Conservation (phyloP, 1,140 invertebrate species). For the Spodoptera frugiperda region DNA sequence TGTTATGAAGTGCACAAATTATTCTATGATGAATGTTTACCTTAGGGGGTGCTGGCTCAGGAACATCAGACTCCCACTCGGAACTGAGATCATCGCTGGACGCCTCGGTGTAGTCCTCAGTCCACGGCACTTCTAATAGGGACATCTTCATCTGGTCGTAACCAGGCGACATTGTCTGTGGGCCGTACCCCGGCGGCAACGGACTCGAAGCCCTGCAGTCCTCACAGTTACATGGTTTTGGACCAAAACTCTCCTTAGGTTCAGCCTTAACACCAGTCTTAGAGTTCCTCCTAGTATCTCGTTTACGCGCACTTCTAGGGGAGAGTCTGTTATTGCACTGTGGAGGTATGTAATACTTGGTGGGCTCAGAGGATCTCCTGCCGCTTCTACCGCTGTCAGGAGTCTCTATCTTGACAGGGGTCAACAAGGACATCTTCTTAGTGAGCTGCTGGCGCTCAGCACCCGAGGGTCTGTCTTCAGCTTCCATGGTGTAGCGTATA, state of each 20-base stretch:
- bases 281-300: slow-evolving; percentile 72
- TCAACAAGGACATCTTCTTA: slow-evolving; percentile 79
- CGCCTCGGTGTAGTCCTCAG: slow-evolving; percentile 92
- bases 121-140: slow-evolving; percentile 91
- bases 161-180: slow-evolving; percentile 86
- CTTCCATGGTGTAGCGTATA: slow-evolving; percentile 81
- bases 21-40: slow-evolving; percentile 56
- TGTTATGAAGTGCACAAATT: not conserved
- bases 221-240: slow-evolving; percentile 81
- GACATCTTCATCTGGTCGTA: slow-evolving; percentile 93
- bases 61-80: slow-evolving; percentile 95
- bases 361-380: slow-evolving; percentile 74
- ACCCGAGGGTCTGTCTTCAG: slow-evolving; percentile 66
- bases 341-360: slow-evolving; percentile 78
- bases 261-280: slow-evolving; percentile 66
- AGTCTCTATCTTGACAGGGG: slow-evolving; percentile 80
- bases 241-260: slow-evolving; percentile 71
- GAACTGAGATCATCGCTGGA: slow-evolving; percentile 95
- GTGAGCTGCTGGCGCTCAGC: slow-evolving; percentile 66
- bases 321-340: slow-evolving; percentile 81
- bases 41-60: slow-evolving; percentile 84
- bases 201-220: slow-evolving; percentile 79
- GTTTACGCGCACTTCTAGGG: slow-evolving; percentile 76
- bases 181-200: slow-evolving; percentile 80
- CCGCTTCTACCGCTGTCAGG: slow-evolving; percentile 74